A percentile compares a stretch with the other conserved stretches of the same genome.
Conservation (phyloP, 2,113 vertebrate species). For the Pheucticus melanocephalus region DNA sequence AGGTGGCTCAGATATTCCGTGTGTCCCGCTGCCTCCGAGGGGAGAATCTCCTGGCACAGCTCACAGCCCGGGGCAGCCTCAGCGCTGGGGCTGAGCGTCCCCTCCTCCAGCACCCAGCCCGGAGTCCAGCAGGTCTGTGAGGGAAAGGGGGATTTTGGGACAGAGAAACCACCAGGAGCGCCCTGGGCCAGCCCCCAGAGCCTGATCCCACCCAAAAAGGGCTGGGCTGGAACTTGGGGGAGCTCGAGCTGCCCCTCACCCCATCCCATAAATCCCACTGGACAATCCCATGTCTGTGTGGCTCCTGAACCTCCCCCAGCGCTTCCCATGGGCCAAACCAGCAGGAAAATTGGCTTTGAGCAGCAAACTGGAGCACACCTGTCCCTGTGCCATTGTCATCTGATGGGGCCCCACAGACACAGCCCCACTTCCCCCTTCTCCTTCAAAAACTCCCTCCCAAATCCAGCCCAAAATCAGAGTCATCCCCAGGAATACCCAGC, state of each 20-base stretch:
- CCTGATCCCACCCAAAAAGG: neutral
- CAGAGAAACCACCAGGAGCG: neutral
- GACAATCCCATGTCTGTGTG: fast-evolving
- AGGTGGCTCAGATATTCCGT: constrained; percentile 72
- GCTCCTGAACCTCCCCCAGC: neutral
- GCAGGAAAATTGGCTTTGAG: neutral
- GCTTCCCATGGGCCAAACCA: fast-evolving
- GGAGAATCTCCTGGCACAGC: constrained; percentile 79
- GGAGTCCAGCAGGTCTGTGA: constrained; percentile 61
- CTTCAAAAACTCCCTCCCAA: neutral
- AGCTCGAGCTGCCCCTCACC: fast-evolving
- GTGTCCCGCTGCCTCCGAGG: constrained; percentile 60
- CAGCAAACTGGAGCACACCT: neutral
- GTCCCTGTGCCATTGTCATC: neutral
- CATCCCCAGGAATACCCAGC: neutral
- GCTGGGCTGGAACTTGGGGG: too few relatives aligned
- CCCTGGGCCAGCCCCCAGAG: neutral
- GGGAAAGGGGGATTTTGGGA: neutral
- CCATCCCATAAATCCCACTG: fast-evolving
- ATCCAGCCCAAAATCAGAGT: neutral
- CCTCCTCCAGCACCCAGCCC: constrained; percentile 30
- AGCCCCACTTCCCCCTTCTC: neutral
- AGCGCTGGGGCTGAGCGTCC: constrained; percentile 25
- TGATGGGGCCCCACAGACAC: neutral
- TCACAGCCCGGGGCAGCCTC: constrained; percentile 68